phyloP scores from a whole-genome alignment of 2,797 vertebrate species.

The Sebastes kiyomatsui region DNA sequence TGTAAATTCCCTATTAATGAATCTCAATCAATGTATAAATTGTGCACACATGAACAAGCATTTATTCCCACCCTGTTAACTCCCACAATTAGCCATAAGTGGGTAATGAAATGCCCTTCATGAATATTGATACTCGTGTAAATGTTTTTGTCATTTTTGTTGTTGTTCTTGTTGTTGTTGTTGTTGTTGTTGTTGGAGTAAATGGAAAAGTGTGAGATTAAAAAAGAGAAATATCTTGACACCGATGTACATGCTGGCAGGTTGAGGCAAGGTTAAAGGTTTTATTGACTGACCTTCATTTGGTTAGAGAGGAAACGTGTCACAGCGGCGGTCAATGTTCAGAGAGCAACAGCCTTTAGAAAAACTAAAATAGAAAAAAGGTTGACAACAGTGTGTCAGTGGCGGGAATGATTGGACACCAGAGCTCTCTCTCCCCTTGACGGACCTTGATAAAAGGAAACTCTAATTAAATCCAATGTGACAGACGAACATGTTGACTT shows the following conservation, averaged over 20 bases:
- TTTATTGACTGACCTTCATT: constrained; percentile 19
- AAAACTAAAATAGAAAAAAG: constrained; percentile 19
- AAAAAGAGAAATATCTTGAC: neutral
- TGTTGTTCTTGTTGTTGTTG: neutral
- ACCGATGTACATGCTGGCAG: too few species aligned
- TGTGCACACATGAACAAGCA: constrained; percentile 52
- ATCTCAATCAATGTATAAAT: constrained; percentile 45
- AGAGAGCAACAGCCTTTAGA: constrained; percentile 22
- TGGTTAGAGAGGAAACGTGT: neutral
- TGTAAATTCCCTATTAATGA: constrained; percentile 13
- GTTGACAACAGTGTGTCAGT: constrained; percentile 28
- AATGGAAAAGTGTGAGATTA: neutral
- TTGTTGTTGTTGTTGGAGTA: neutral
- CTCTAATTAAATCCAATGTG: constrained; percentile 51
- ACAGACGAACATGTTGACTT: constrained; percentile 38
- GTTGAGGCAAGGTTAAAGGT: constrained; percentile 12
- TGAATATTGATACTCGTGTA: constrained; percentile 44
- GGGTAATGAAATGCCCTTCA: constrained; percentile 39
- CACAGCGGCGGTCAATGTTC: constrained; percentile 18
- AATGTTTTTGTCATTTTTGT: constrained; percentile 29
- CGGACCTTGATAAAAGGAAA: constrained; percentile 37
- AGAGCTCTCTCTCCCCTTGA: constrained; percentile 40
- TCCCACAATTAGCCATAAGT: constrained; percentile 48
- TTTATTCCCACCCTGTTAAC: constrained; percentile 51
- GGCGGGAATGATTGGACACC: constrained; percentile 39